These are phyloP conservation scores for Onychomys leucogaster DNA, from an alignment of 2,797 vertebrate genomes.

Conservation along the genomic window DNA sequence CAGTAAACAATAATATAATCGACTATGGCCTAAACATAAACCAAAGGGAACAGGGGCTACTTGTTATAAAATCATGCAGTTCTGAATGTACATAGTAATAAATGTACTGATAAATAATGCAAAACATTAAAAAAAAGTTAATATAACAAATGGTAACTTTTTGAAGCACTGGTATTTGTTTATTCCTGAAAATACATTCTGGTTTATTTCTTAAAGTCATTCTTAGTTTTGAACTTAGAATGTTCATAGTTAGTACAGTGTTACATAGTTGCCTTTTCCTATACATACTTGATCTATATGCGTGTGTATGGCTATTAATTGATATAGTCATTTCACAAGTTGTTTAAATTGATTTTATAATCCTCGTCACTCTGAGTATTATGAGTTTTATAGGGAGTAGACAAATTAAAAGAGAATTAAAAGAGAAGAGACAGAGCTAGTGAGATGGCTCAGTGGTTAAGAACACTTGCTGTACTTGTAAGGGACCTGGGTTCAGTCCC, in stretches of 20 bases:
- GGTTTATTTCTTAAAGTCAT: slow-evolving; percentile 29
- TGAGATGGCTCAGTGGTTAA: neutral
- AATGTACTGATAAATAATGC: slow-evolving; percentile 14
- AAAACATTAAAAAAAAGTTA: slow-evolving; percentile 34
- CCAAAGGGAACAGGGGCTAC: neutral
- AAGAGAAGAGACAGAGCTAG: neutral
- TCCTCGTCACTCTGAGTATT: neutral
- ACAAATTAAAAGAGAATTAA: neutral
- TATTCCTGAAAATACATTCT: slow-evolving; percentile 20
- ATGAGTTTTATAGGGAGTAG: neutral
- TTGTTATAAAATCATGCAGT: slow-evolving; percentile 44
- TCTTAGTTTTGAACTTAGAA: neutral
- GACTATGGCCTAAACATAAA: slow-evolving; percentile 4
- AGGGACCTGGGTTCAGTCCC: neutral
- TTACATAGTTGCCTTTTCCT: neutral
- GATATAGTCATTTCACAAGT: neutral
- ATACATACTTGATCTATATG: neutral
- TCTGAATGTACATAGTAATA: slow-evolving; percentile 8
- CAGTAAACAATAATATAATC: neutral
- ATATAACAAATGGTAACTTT: neutral
- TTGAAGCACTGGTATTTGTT: neutral
- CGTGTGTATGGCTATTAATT: neutral
- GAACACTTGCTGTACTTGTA: neutral
- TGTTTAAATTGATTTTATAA: slow-evolving; percentile 46
- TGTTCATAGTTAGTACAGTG: neutral